Evolutionary conservation across 2,797 vertebrate genomes (phyloP).

Genomic region (Sebastiscus tertius): DNA sequence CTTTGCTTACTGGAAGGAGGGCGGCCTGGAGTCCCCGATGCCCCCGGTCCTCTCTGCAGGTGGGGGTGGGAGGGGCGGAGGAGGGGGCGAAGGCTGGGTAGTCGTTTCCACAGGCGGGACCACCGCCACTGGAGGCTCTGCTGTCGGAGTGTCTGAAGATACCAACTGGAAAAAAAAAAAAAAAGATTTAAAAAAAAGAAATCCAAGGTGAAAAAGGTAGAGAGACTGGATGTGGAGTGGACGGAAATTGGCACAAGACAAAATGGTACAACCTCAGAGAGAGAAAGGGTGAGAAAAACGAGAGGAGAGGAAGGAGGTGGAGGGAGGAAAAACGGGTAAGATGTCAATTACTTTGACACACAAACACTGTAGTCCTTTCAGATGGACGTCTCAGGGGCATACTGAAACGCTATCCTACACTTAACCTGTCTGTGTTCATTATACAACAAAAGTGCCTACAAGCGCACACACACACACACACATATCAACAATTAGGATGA

Average conservation of each 20-base stretch:
- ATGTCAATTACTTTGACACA: conserved; percentile 79
- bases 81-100: conserved; percentile 85
- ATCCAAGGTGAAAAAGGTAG: not conserved
- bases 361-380: conserved; percentile 71
- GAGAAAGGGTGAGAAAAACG: conserved; percentile 29
- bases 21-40: conserved; percentile 92
- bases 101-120: conserved; percentile 80
- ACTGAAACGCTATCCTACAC: conserved; percentile 75
- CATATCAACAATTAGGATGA: conserved; percentile 48
- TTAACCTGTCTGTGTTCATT: conserved; percentile 74
- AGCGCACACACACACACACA: conserved; percentile 21
- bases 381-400: conserved; percentile 65
- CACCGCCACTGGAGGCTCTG: conserved; percentile 75
- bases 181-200: not conserved
- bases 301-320: conserved; percentile 28
- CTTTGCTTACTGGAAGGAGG: conserved; percentile 91
- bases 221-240: not conserved
- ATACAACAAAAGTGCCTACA: conserved; percentile 52
- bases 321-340: conserved; percentile 44
- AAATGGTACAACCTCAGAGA: not conserved
- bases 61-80: conserved; percentile 87
- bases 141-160: conserved; percentile 86
- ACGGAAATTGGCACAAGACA: not conserved
- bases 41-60: conserved; percentile 90
- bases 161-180: conserved; percentile 79